These are phyloP conservation scores for Hippocampus comes DNA, from an alignment of 2,113 vertebrate species.

Conservation along the genomic window DNA sequence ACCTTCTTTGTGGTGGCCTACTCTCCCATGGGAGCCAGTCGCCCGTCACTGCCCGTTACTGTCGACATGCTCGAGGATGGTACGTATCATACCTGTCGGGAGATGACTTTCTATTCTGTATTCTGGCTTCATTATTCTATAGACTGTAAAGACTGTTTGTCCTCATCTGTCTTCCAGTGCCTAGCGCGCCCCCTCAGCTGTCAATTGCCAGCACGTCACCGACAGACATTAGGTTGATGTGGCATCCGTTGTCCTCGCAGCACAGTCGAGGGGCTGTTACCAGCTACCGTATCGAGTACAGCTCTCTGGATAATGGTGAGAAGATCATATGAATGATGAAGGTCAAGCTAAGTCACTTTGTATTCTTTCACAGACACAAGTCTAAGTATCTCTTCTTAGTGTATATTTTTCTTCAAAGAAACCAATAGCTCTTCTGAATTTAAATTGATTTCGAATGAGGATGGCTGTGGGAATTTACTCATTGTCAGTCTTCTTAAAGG, in stretches of 20 bases:
- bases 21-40: conserved; percentile 89
- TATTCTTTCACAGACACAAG: neutral
- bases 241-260: conserved; percentile 84
- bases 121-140: neutral
- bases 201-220: conserved; percentile 85
- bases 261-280: conserved; percentile 85
- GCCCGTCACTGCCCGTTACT: conserved; percentile 78
- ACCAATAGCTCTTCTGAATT: neutral
- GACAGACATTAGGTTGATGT: conserved; percentile 85
- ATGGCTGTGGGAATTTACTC: neutral
- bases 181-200: conserved; percentile 85
- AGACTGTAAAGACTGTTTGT: neutral
- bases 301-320: conserved; percentile 85
- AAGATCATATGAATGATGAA: neutral
- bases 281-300: conserved; percentile 89
- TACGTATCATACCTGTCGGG: conserved; percentile 55
- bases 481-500: neutral
- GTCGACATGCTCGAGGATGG: conserved; percentile 91
- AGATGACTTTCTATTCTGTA: neutral
- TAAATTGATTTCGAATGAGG: neutral
- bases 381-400: neutral
- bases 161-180: conserved; percentile 72
- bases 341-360: neutral
- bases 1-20: conserved; percentile 95
- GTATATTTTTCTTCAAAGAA: neutral